Percentiles rank a stretch among this genome's conserved stretches.
Conservation (phyloP, 2,797 vertebrate species). For the Gadopsis bispinosus region DNA sequence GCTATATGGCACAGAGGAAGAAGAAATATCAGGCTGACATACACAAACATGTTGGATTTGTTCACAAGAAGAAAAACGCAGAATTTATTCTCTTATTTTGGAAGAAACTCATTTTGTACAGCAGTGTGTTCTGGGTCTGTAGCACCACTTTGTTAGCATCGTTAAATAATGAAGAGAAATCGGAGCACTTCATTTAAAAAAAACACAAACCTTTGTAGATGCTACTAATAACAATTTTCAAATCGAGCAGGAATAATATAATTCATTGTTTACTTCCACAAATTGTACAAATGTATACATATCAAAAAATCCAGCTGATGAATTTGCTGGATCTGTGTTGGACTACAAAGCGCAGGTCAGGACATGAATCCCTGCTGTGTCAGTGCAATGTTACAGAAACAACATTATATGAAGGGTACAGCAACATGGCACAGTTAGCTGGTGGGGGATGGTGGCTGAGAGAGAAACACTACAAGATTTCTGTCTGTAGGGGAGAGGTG, state of each 20-base stretch:
- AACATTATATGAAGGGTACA: neutral
- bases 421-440: slow-evolving; percentile 12
- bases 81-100: neutral
- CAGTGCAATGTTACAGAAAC: neutral
- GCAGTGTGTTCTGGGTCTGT: neutral
- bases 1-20: neutral
- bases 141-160: neutral
- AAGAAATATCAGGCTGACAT: neutral
- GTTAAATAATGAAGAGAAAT: neutral
- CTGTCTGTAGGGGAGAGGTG: neutral
- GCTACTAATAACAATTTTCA: neutral
- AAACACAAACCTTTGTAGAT: neutral
- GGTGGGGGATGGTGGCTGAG: neutral
- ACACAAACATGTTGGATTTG: neutral
- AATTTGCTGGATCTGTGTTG: neutral
- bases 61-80: neutral
- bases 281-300: neutral
- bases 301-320: neutral
- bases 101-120: neutral
- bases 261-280: neutral
- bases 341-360: neutral
- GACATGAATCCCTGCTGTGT: neutral
- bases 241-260: neutral
- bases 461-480: neutral
- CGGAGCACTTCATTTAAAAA: neutral